These are phyloP conservation scores for Dallia pectoralis DNA, from an alignment of 2,797 vertebrate species.

Conservation along the genomic window DNA sequence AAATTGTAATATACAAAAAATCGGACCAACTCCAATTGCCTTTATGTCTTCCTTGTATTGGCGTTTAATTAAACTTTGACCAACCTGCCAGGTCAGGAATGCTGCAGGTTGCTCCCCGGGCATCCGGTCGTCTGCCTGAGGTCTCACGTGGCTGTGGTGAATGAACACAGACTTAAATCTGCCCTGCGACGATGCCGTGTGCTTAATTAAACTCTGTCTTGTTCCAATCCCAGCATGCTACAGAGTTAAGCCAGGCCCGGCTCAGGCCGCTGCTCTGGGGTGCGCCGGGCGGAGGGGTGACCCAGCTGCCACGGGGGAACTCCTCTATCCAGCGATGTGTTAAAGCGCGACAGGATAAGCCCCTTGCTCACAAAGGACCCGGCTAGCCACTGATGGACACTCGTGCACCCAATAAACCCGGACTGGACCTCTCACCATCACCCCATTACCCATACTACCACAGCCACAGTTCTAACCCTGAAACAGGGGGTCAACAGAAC, in stretches of 20 bases:
- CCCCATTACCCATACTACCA: too few species aligned
- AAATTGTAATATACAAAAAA: background rate
- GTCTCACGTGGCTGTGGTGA: slow-evolving; percentile 33
- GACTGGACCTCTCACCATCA: slow-evolving; percentile 49
- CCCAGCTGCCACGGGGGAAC: slow-evolving; percentile 42
- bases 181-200: slow-evolving; percentile 5
- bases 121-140: too few species aligned
- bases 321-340: slow-evolving; percentile 46
- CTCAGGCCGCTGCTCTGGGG: background rate
- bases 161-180: slow-evolving; percentile 1
- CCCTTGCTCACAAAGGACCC: slow-evolving; percentile 35
- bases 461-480: background rate
- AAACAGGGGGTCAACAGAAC: background rate
- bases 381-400: slow-evolving; percentile 45
- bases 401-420: slow-evolving; percentile 44
- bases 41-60: slow-evolving; percentile 39
- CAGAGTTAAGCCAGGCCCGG: slow-evolving; percentile 10
- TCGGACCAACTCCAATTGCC: background rate
- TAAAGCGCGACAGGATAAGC: slow-evolving; percentile 45
- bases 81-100: slow-evolving; percentile 50
- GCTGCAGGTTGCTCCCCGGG: slow-evolving; percentile 35
- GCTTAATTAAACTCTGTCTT: slow-evolving; percentile 39
- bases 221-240: slow-evolving; percentile 21
- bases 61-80: slow-evolving; percentile 32
- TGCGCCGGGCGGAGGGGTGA: slow-evolving; percentile 27